These are phyloP conservation scores for Allacma fusca DNA, from an alignment of 2,888 invertebrate genomes.

Conservation along the genomic window DNA sequence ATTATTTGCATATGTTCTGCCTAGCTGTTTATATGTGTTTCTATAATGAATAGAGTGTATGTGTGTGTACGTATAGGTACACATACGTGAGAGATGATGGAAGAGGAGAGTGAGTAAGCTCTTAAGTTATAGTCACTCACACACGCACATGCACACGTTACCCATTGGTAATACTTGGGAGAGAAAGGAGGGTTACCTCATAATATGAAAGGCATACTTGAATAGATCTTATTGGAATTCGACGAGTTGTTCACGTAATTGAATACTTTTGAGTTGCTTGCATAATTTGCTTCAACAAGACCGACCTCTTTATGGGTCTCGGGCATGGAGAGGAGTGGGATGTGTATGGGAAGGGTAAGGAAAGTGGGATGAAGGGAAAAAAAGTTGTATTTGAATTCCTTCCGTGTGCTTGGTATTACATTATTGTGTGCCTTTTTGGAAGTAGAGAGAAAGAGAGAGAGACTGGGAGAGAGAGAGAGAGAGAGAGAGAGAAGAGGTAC, in stretches of 20 bases:
- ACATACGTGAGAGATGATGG: neutral
- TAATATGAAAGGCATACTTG: conserved; percentile 36
- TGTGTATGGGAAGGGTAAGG: neutral
- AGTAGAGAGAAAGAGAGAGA: neutral
- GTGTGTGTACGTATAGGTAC: neutral
- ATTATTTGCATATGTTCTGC: too few relatives aligned
- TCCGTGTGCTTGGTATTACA: conserved; percentile 37
- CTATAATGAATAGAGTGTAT: neutral
- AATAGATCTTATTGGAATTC: conserved; percentile 57
- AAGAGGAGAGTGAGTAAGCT: conserved; percentile 6
- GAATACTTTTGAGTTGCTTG: conserved; percentile 55
- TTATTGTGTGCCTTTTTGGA: neutral
- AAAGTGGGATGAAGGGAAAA: neutral
- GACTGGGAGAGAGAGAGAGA: neutral
- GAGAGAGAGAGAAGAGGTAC: neutral
- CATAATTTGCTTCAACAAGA: conserved; percentile 46
- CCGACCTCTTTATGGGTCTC: conserved; percentile 7
- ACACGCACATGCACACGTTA: neutral
- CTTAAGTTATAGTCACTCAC: neutral
- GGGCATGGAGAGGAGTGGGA: too few relatives aligned
- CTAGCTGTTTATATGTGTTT: too few relatives aligned
- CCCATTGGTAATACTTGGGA: neutral
- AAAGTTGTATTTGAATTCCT: conserved; percentile 31
- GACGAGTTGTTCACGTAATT: conserved; percentile 55
- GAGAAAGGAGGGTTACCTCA: conserved; percentile 23